Evolutionary conservation across 1,140 invertebrate species (phyloP).

Genomic region (Vollenhovia emeryi): DNA sequence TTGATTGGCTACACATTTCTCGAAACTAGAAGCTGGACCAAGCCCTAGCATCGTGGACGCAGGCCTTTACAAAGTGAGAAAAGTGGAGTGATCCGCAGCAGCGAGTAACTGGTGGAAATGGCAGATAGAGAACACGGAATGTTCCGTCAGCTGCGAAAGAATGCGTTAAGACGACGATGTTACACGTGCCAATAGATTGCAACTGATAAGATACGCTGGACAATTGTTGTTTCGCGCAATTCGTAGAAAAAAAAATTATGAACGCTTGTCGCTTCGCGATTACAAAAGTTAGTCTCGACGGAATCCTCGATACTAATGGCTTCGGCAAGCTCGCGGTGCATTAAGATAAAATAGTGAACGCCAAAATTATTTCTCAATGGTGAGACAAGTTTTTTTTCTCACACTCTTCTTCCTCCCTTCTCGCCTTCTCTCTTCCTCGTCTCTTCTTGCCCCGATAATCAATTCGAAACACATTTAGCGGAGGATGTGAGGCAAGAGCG

Average conservation of each 20-base stretch:
- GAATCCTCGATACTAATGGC: conserved; percentile 9
- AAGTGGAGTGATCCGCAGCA: background rate
- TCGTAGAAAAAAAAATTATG: background rate
- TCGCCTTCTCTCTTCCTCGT: too few relatives aligned
- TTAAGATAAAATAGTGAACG: conserved; percentile 9
- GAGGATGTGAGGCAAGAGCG: conserved; percentile 1
- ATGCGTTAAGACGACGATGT: background rate
- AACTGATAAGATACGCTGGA: background rate
- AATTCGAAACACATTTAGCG: conserved; percentile 50
- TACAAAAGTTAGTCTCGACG: conserved; percentile 12
- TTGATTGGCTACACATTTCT: too few relatives aligned
- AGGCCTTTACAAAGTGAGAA: too few relatives aligned
- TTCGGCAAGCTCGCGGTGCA: background rate
- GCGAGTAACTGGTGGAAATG: background rate
- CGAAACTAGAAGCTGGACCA: too few relatives aligned
- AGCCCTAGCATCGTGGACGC: too few relatives aligned
- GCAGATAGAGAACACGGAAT: background rate
- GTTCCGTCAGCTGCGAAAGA: background rate
- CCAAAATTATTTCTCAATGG: conserved; percentile 25
- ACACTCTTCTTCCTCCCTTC: background rate
- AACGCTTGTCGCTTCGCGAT: conserved; percentile 12
- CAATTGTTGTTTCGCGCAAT: conserved; percentile 3
- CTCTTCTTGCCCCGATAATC: background rate
- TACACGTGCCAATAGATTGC: background rate
- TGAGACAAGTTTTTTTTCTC: conserved; percentile 20